Conservation (phyloP, 1,140 invertebrate species). For the Hyles vespertilio region DNA sequence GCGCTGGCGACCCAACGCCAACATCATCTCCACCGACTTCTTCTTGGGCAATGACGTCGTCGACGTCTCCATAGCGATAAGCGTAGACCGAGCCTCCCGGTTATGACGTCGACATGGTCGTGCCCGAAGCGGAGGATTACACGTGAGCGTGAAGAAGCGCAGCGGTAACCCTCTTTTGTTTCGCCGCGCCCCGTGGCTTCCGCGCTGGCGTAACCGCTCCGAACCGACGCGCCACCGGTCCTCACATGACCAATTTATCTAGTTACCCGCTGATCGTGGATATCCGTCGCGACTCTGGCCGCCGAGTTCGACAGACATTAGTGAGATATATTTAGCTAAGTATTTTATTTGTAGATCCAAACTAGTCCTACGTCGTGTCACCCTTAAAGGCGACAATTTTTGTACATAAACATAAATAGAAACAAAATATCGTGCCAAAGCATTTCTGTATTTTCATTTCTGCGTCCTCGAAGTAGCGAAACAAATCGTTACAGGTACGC, state of each 20-base stretch:
- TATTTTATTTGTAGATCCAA: constrained; percentile 41
- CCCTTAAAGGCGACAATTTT: constrained; percentile 25
- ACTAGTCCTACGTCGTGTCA: constrained; percentile 43
- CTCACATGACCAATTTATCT: constrained; percentile 37
- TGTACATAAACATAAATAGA: constrained; percentile 29
- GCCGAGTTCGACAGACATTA: constrained; percentile 27
- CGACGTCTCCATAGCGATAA: constrained; percentile 80
- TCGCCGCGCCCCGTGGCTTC: constrained; percentile 49
- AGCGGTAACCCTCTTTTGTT: constrained; percentile 5
- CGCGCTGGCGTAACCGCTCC: constrained; percentile 28
- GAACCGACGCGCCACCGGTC: constrained; percentile 22
- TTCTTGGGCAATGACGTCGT: constrained; percentile 87
- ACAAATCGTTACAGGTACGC: constrained; percentile 20
- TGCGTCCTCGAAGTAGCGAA: constrained; percentile 5
- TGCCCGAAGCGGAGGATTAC: constrained; percentile 42
- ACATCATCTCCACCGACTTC: constrained; percentile 86
- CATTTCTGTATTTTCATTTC: constrained; percentile 7
- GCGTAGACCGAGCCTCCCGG: constrained; percentile 53
- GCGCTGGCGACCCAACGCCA: constrained; percentile 81
- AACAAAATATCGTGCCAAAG: constrained; percentile 25
- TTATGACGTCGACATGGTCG: constrained; percentile 54
- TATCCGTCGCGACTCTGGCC: constrained; percentile 37
- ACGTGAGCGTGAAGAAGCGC: constrained; percentile 23
- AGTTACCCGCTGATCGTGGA: constrained; percentile 28
- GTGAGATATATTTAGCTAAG: constrained; percentile 53